Conservation (phyloP, 2,888 invertebrate genomes). For the Nasonia oneida region DNA sequence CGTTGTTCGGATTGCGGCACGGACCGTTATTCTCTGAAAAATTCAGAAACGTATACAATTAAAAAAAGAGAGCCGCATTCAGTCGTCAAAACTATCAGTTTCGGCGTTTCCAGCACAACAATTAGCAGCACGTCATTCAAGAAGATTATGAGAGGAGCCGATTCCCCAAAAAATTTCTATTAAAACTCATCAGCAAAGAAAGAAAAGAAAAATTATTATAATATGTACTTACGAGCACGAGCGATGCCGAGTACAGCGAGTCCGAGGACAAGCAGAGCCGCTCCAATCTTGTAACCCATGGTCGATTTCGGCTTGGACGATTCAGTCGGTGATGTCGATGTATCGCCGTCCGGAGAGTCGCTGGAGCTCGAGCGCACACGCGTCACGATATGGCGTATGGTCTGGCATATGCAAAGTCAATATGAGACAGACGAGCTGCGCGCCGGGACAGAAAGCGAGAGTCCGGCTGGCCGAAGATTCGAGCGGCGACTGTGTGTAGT, state of each 20-base stretch:
- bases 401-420: not conserved
- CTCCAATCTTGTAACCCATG: constrained; percentile 49
- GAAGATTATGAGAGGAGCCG: too few relatives aligned
- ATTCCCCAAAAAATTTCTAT: too few relatives aligned
- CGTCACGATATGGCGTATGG: not conserved
- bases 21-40: constrained; percentile 15
- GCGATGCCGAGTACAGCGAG: constrained; percentile 40
- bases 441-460: not conserved
- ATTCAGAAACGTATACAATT: not conserved
- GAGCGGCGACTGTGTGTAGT: constrained; percentile 66
- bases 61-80: too few relatives aligned
- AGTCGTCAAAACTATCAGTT: too few relatives aligned
- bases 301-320: not conserved
- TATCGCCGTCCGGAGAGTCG: not conserved
- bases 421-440: not conserved
- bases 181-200: not conserved
- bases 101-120: too few relatives aligned
- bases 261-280: constrained; percentile 44
- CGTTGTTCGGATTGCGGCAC: constrained; percentile 79
- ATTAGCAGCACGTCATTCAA: too few relatives aligned
- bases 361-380: not conserved
- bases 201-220: not conserved
- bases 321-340: not conserved
- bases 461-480: constrained; percentile 60
- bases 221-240: constrained; percentile 68